phyloP scores from a whole-genome alignment of 2,888 invertebrate species.

The Capitulum mitella region DNA sequence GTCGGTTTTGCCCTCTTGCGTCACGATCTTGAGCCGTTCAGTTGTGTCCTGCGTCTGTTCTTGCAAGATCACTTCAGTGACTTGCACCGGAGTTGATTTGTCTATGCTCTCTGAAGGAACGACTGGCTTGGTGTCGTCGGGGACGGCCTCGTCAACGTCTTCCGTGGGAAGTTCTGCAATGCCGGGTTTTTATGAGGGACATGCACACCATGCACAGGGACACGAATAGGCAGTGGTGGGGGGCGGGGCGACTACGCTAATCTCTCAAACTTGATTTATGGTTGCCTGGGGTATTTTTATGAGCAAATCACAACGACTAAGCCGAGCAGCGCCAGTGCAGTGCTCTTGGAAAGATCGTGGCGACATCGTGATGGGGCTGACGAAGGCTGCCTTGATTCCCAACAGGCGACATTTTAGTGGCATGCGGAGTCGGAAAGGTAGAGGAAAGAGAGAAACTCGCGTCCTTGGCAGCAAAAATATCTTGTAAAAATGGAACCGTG shows the following conservation, averaged over 20 bases:
- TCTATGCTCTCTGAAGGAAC: background rate
- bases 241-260: too few relatives aligned
- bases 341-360: too few relatives aligned
- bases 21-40: background rate
- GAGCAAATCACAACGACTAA: too few relatives aligned
- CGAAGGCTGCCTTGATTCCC: background rate
- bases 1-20: background rate
- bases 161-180: background rate
- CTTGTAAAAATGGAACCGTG: background rate
- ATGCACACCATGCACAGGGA: slow-evolving; percentile 1
- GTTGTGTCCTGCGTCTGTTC: background rate
- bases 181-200: background rate
- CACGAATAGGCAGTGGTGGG: too few relatives aligned
- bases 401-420: background rate
- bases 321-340: too few relatives aligned
- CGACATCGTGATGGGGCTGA: background rate
- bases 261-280: too few relatives aligned
- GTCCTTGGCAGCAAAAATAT: background rate
- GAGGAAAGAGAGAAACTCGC: background rate
- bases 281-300: background rate
- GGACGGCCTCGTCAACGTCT: background rate
- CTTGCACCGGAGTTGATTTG: background rate
- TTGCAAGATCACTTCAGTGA: background rate
- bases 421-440: background rate
- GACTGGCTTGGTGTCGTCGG: background rate